Conservation (phyloP, 2,888 invertebrate genomes). For the Lomographa bimaculata region DNA sequence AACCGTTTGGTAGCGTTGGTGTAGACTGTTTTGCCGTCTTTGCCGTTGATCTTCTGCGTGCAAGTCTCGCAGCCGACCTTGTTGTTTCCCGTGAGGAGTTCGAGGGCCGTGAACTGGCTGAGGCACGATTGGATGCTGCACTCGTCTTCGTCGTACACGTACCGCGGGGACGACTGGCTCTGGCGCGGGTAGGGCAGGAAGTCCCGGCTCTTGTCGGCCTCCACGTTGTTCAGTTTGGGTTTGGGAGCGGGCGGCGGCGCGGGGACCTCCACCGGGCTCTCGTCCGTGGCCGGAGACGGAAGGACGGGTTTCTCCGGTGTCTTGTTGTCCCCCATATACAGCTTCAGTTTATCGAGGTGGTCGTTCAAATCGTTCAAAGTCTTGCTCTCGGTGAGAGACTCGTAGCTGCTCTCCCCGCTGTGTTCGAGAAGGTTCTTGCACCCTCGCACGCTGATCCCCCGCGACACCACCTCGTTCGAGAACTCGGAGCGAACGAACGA, state of each 20-base stretch:
- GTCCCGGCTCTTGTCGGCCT: slow-evolving; percentile 59
- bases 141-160: slow-evolving; percentile 89
- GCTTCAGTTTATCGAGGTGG: slow-evolving; percentile 64
- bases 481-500: slow-evolving; percentile 65
- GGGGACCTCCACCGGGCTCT: slow-evolving; percentile 41
- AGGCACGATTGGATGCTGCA: slow-evolving; percentile 95
- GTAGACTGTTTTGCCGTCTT: slow-evolving; percentile 88
- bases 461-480: slow-evolving; percentile 66
- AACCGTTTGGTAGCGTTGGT: slow-evolving; percentile 93
- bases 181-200: slow-evolving; percentile 59
- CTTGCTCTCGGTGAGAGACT: slow-evolving; percentile 55
- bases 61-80: slow-evolving; percentile 97
- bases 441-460: slow-evolving; percentile 71
- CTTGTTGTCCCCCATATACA: slow-evolving; percentile 54
- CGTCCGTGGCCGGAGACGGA: slow-evolving; percentile 51
- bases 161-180: slow-evolving; percentile 86
- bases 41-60: slow-evolving; percentile 88
- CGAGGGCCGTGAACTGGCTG: slow-evolving; percentile 95
- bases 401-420: slow-evolving; percentile 66
- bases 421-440: slow-evolving; percentile 64
- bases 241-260: slow-evolving; percentile 50
- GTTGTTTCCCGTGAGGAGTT: slow-evolving; percentile 95
- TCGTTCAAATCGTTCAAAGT: slow-evolving; percentile 54
- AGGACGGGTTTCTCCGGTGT: slow-evolving; percentile 46
- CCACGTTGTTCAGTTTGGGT: slow-evolving; percentile 57